Conservation (phyloP, 2,888 invertebrate species). For the Arge pagana region DNA sequence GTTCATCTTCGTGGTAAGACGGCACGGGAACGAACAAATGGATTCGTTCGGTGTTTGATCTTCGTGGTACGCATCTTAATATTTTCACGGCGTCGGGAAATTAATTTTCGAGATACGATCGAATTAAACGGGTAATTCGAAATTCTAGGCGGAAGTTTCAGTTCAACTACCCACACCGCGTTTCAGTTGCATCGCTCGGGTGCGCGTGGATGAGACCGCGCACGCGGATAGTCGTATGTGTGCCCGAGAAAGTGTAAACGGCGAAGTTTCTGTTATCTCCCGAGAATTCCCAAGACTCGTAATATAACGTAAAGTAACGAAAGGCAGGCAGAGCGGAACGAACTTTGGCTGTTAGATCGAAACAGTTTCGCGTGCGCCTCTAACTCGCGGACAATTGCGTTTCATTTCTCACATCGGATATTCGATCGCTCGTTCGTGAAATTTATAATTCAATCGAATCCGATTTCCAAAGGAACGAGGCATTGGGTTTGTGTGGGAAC, state of each 20-base stretch:
- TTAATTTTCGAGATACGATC: constrained; percentile 1
- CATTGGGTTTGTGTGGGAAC: too few species aligned
- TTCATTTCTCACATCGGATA: too few species aligned
- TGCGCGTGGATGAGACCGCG: too few species aligned
- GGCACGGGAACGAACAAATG: too few species aligned
- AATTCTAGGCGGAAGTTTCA: constrained; percentile 16
- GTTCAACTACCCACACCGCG: constrained; percentile 18
- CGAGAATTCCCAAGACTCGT: constrained; percentile 37
- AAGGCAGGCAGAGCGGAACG: constrained; percentile 28
- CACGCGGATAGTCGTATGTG: constrained; percentile 2
- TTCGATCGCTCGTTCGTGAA: too few species aligned
- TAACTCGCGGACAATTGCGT: too few species aligned
- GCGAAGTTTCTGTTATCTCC: constrained; percentile 47
- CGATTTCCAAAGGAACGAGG: too few species aligned
- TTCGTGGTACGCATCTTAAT: too few species aligned
- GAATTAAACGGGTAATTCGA: constrained; percentile 7
- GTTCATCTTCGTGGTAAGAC: too few species aligned
- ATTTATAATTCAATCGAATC: too few species aligned
- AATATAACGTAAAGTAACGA: constrained; percentile 51
- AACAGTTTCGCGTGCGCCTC: constrained; percentile 46
- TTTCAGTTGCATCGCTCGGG: too few species aligned
- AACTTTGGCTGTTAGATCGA: constrained; percentile 55
- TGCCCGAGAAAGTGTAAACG: not conserved
- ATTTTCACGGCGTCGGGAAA: not conserved
- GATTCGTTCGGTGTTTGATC: too few species aligned